These are phyloP conservation scores for Zalophus californianus DNA, from an alignment of 2,797 vertebrate genomes.

Conservation along the genomic window DNA sequence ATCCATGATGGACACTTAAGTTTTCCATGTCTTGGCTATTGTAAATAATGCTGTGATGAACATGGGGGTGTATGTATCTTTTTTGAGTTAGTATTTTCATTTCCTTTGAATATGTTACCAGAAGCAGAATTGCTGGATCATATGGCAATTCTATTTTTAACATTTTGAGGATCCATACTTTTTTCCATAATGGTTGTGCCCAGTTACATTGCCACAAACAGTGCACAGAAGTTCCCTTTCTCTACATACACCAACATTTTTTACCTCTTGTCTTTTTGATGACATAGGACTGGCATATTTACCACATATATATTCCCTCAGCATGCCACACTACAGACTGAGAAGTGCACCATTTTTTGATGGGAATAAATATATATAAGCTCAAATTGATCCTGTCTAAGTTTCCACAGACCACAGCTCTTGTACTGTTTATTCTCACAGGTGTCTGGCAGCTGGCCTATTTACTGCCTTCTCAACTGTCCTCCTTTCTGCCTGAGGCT, in stretches of 20 bases:
- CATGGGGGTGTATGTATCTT: background rate
- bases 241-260: background rate
- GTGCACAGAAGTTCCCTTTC: background rate
- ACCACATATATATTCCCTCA: accelerated
- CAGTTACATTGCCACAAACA: background rate
- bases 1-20: background rate
- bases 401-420: background rate
- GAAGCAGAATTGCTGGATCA: background rate
- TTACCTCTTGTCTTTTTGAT: background rate
- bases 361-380: background rate
- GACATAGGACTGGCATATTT: background rate
- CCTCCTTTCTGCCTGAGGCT: background rate
- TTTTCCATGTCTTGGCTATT: background rate
- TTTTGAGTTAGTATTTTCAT: background rate
- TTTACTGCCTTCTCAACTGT: background rate
- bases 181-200: background rate
- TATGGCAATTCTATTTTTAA: background rate
- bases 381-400: background rate
- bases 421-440: background rate
- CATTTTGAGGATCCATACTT: background rate
- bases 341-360: background rate
- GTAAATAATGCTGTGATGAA: background rate
- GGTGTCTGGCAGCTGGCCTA: background rate
- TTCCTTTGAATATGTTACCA: background rate
- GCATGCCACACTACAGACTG: too few species aligned